Percentiles rank a stretch among this genome's conserved stretches.
Conservation (phyloP, 1,140 invertebrate species). For the Andrena cerasifolii region DNA sequence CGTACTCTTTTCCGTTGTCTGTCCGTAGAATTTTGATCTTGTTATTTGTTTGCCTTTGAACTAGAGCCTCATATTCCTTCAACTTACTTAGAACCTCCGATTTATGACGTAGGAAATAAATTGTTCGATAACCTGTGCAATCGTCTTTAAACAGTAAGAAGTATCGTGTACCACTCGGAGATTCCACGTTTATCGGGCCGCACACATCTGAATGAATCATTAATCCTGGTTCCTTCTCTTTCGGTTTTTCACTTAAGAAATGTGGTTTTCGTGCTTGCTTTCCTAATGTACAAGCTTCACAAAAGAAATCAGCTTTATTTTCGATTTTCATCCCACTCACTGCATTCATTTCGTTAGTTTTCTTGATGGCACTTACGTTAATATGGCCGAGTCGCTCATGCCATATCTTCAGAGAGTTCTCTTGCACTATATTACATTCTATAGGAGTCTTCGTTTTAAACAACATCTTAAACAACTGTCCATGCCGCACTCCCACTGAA, state of each 20-base stretch:
- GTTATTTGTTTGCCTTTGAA: neutral
- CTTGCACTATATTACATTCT: slow-evolving; percentile 19
- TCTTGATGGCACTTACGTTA: slow-evolving; percentile 2
- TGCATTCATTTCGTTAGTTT: neutral
- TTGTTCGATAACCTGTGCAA: slow-evolving; percentile 69
- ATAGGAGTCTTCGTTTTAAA: slow-evolving; percentile 16
- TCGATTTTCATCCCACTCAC: neutral
- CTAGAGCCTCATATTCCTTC: neutral
- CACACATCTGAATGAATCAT: slow-evolving; percentile 79
- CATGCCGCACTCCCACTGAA: slow-evolving; percentile 24
- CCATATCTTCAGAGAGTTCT: slow-evolving; percentile 25
- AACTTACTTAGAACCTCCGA: slow-evolving; percentile 56
- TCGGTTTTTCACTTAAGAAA: too few species aligned
- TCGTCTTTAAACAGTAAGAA: slow-evolving; percentile 79
- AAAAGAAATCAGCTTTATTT: slow-evolving; percentile 52
- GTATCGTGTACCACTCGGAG: slow-evolving; percentile 70
- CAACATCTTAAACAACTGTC: slow-evolving; percentile 31
- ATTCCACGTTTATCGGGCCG: slow-evolving; percentile 76
- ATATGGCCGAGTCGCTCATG: slow-evolving; percentile 30
- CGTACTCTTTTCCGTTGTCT: slow-evolving; percentile 12
- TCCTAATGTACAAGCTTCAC: slow-evolving; percentile 75
- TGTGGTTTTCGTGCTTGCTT: slow-evolving; percentile 71
- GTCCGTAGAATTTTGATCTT: neutral
- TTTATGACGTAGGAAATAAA: slow-evolving; percentile 78
- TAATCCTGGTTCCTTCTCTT: slow-evolving; percentile 73